These are phyloP conservation scores for Polyergus mexicanus DNA, from an alignment of 1,140 invertebrate species.

Conservation along the genomic window DNA sequence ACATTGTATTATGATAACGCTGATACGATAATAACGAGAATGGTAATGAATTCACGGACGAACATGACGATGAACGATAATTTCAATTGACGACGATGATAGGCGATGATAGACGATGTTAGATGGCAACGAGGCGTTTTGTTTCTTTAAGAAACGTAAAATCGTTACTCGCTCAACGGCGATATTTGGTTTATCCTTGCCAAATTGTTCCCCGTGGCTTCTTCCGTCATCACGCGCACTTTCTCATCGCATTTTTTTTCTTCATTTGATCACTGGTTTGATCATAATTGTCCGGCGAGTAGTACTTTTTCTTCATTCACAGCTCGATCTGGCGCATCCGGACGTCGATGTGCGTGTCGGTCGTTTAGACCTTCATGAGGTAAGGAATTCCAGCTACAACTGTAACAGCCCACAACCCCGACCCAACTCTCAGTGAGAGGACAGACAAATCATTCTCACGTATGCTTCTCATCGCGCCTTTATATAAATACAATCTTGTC, in stretches of 20 bases:
- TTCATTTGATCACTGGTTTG: constrained; percentile 24
- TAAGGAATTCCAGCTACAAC: constrained; percentile 85
- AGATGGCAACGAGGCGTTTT: constrained; percentile 44
- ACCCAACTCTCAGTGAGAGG: constrained; percentile 73
- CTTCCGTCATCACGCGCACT: not conserved
- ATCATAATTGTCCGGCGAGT: not conserved
- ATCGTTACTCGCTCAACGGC: constrained; percentile 13
- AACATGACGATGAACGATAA: constrained; percentile 23
- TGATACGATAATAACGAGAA: constrained; percentile 44
- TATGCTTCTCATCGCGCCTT: constrained; percentile 52
- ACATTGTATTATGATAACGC: constrained; percentile 55
- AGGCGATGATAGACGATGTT: constrained; percentile 16
- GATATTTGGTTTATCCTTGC: constrained; percentile 10
- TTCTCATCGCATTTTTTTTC: constrained; percentile 28
- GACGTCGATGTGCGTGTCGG: constrained; percentile 14
- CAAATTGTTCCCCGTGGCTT: constrained; percentile 21
- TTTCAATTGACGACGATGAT: constrained; percentile 26
- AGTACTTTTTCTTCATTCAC: constrained; percentile 56
- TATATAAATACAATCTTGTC: constrained; percentile 12
- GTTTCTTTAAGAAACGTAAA: constrained; percentile 38
- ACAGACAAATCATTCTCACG: constrained; percentile 66
- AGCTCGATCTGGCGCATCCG: constrained; percentile 30
- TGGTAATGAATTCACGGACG: constrained; percentile 51
- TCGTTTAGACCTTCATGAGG: constrained; percentile 84
- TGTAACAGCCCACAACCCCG: constrained; percentile 82